These are phyloP conservation scores for Synanthedon formicaeformis DNA, from an alignment of 2,888 invertebrate species.

Conservation along the genomic window DNA sequence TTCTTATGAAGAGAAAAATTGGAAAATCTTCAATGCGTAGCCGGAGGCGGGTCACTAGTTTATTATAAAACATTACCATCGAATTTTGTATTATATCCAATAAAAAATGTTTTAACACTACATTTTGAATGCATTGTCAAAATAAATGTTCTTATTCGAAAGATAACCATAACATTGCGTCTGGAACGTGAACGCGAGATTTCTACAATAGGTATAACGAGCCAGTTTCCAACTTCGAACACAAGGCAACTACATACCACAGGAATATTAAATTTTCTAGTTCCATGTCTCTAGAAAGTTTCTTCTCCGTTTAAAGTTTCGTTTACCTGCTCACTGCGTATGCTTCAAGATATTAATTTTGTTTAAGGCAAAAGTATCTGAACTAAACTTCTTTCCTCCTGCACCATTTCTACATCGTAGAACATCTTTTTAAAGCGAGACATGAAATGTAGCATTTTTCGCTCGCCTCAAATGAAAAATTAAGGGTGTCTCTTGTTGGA, in stretches of 20 bases:
- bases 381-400: no score
- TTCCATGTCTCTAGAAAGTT: conserved; percentile 52
- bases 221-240: conserved; percentile 5
- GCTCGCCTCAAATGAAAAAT: no score
- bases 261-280: conserved; percentile 53
- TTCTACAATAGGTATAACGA: conserved; percentile 4
- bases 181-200: not conserved
- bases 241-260: conserved; percentile 18
- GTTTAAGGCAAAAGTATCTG: conserved; percentile 4
- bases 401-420: no score
- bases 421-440: no score
- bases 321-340: conserved; percentile 38
- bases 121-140: no score
- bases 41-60: no score
- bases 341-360: conserved; percentile 46
- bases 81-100: not conserved
- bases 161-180: not conserved
- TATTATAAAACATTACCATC: not conserved
- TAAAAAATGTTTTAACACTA: not conserved
- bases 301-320: conserved; percentile 36
- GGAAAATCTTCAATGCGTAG: no score
- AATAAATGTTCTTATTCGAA: not conserved
- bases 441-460: no score
- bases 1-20: no score
- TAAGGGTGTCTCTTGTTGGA: not conserved